Evolutionary conservation across 2,888 invertebrate genomes (phyloP).

Genomic region (Phymatocera aterrima): DNA sequence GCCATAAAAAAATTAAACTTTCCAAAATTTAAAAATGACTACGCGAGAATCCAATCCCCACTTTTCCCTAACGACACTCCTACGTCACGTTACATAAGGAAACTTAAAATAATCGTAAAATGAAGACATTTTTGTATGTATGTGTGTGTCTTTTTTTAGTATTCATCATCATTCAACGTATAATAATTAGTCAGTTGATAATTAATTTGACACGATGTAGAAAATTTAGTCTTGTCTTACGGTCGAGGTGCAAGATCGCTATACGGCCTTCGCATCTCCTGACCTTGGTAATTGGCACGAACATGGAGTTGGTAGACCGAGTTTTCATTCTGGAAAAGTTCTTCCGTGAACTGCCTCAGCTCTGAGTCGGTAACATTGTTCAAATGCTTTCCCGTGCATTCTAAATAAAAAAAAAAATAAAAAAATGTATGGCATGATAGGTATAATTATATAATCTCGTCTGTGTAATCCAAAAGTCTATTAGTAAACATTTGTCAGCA

Average conservation of each 20-base stretch:
- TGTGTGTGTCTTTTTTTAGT: no score
- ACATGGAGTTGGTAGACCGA: slow-evolving; percentile 42
- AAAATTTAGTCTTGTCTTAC: slow-evolving; percentile 49
- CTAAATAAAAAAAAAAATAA: not conserved
- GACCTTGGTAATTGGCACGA: slow-evolving; percentile 55
- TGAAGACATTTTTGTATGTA: no score
- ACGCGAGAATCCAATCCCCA: not conserved
- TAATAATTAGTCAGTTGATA: not conserved
- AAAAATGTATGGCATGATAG: no score
- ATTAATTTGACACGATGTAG: not conserved
- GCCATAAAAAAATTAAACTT: not conserved
- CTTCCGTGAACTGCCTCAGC: slow-evolving; percentile 50
- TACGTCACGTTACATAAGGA: no score
- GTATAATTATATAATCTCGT: no score
- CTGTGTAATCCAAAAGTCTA: no score
- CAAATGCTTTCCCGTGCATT: not conserved
- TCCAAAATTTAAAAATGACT: not conserved
- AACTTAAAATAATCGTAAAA: no score
- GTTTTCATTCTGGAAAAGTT: slow-evolving; percentile 50
- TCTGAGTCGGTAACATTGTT: slow-evolving; percentile 37
- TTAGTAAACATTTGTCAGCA: no score
- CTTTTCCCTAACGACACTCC: no score
- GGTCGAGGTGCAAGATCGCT: slow-evolving; percentile 58
- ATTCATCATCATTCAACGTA: no score
- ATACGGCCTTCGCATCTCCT: slow-evolving; percentile 48